A percentile compares a stretch with the other conserved stretches of the same genome.
Evolutionary conservation across 1,140 invertebrate species (phyloP).

Genomic region (Eupeodes corollae): DNA sequence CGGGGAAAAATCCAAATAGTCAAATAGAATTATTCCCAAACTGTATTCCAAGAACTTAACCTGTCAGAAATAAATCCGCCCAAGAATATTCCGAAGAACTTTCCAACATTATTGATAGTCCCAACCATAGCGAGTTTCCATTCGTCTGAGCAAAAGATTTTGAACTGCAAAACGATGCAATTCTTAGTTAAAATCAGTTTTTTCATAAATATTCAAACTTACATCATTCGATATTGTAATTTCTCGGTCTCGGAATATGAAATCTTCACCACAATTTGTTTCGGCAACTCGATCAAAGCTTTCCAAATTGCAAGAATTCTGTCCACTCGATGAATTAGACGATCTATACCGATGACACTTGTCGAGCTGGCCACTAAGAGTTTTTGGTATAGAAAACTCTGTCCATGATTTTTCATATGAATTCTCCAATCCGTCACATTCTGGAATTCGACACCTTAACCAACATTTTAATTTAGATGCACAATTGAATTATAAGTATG

Average conservation of each 20-base stretch:
- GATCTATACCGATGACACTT: conserved; percentile 22
- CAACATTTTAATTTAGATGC: too few relatives aligned
- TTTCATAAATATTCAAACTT: conserved; percentile 1
- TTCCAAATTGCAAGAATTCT: background rate
- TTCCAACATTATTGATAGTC: conserved; percentile 58
- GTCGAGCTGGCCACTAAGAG: too few relatives aligned
- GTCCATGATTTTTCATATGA: too few relatives aligned
- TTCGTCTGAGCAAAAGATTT: conserved; percentile 33
- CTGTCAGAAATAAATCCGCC: conserved; percentile 55
- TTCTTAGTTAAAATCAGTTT: too few relatives aligned
- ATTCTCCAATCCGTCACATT: too few relatives aligned
- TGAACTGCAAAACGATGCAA: too few relatives aligned
- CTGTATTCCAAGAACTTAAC: too few relatives aligned
- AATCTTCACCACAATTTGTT: conserved; percentile 18
- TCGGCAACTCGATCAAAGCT: conserved; percentile 34
- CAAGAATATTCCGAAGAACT: conserved; percentile 55
- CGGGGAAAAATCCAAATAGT: too few relatives aligned
- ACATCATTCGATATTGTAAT: conserved; percentile 31
- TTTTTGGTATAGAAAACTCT: too few relatives aligned
- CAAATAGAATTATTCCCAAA: too few relatives aligned
- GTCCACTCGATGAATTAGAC: background rate
- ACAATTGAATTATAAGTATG: too few relatives aligned
- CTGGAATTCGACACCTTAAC: too few relatives aligned
- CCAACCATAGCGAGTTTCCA: conserved; percentile 62
- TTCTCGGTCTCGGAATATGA: conserved; percentile 23